Conservation (phyloP, 2,113 vertebrate species). For the Mastomys natalensis region DNA sequence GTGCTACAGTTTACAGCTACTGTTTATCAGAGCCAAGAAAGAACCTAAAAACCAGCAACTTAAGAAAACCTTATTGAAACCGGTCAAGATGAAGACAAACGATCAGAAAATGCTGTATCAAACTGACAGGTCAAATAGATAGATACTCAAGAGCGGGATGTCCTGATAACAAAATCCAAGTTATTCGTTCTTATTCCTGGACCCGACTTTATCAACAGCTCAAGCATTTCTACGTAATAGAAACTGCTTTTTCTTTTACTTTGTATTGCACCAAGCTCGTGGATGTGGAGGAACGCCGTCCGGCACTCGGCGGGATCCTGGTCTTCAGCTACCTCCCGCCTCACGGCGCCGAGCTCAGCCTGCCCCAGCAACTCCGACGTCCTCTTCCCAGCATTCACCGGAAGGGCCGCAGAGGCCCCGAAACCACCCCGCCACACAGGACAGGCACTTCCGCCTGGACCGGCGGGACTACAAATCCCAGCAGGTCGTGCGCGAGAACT, state of each 20-base stretch:
- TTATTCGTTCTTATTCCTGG: not conserved
- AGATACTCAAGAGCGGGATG: not conserved
- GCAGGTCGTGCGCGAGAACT: not conserved
- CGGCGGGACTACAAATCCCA: constrained; percentile 66
- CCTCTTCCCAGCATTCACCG: not conserved
- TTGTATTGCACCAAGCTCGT: not conserved
- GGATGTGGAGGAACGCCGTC: not conserved
- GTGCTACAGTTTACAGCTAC: not conserved
- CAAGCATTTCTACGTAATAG: not conserved
- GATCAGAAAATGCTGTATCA: not conserved
- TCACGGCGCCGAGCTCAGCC: not conserved
- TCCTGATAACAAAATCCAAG: not conserved
- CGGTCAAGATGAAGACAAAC: not conserved
- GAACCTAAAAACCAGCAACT: not conserved
- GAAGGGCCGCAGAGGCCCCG: not conserved
- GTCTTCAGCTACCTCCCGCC: not conserved
- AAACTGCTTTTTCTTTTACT: not conserved
- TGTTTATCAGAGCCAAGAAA: not conserved
- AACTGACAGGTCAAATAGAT: not conserved
- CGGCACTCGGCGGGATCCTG: not conserved
- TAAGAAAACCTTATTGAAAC: not conserved
- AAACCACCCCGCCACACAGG: not conserved
- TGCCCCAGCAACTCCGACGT: not conserved
- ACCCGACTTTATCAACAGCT: not conserved
- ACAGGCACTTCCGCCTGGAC: constrained; percentile 43